phyloP scores from a whole-genome alignment of 1,140 invertebrate species.

The Euura lappo region DNA sequence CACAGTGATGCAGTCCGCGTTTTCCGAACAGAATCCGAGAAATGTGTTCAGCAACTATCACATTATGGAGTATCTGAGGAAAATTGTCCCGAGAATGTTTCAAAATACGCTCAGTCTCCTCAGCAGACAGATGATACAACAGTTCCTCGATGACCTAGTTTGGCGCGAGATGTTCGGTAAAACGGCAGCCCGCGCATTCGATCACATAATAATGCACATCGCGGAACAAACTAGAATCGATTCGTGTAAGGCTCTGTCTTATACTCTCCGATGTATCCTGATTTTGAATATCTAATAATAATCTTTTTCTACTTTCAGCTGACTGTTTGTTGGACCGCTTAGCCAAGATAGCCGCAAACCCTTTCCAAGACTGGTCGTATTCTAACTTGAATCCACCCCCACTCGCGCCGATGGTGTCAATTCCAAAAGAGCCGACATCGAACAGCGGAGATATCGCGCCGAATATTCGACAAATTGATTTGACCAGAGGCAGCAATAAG shows the following conservation, averaged over 20 bases:
- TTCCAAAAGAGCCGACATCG: slow-evolving; percentile 28
- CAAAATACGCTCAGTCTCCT: slow-evolving; percentile 85
- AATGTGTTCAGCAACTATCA: slow-evolving; percentile 72
- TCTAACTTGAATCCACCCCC: slow-evolving; percentile 38
- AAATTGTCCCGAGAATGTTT: slow-evolving; percentile 88
- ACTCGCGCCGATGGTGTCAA: slow-evolving; percentile 27
- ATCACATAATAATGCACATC: slow-evolving; percentile 80
- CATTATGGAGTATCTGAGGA: slow-evolving; percentile 86
- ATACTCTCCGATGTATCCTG: slow-evolving; percentile 14
- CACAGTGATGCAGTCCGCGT: slow-evolving; percentile 70
- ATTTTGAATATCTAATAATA: slow-evolving; percentile 24
- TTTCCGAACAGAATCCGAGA: slow-evolving; percentile 66
- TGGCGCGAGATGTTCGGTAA: slow-evolving; percentile 80
- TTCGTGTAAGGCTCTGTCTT: slow-evolving; percentile 52
- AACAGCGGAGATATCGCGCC: slow-evolving; percentile 17
- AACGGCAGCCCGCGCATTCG: slow-evolving; percentile 77
- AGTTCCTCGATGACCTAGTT: slow-evolving; percentile 87
- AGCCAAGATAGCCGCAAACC: slow-evolving; percentile 75
- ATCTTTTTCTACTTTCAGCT: slow-evolving; percentile 38
- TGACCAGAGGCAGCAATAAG: slow-evolving; percentile 12
- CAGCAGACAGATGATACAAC: slow-evolving; percentile 84
- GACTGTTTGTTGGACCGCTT: slow-evolving; percentile 64
- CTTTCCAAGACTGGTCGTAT: slow-evolving; percentile 81
- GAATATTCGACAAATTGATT: slow-evolving; percentile 8
- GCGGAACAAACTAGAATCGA: slow-evolving; percentile 76